Conservation (phyloP, 2,113 vertebrate genomes). For the Halcyon malimbica region DNA sequence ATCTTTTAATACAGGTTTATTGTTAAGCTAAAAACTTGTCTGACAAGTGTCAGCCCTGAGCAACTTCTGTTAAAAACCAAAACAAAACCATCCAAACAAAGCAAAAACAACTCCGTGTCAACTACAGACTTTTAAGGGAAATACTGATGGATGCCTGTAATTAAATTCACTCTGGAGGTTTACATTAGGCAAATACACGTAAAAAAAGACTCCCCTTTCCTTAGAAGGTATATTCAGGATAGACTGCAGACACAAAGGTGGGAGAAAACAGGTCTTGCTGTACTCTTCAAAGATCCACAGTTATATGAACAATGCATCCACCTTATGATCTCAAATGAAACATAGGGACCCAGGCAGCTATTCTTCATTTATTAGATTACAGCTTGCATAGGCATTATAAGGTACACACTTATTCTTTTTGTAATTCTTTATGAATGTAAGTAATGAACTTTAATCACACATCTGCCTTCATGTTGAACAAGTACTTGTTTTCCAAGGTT, state of each 20-base stretch:
- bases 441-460: not conserved
- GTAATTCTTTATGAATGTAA: not conserved
- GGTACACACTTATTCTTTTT: not conserved
- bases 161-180: not conserved
- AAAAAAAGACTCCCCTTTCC: not conserved
- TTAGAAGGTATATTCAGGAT: not conserved
- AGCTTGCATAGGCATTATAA: not conserved
- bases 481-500: not conserved
- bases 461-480: not conserved
- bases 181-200: not conserved
- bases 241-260: not conserved
- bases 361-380: not conserved
- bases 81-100: not conserved
- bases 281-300: not conserved
- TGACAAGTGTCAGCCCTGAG: slow-evolving; percentile 1
- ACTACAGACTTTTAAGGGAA: not conserved
- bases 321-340: not conserved
- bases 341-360: not conserved
- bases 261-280: not conserved
- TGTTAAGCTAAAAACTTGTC: not conserved
- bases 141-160: not conserved
- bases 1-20: not conserved
- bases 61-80: not conserved
- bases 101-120: not conserved
- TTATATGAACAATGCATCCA: not conserved